Percentiles rank a stretch among this genome's conserved stretches.
Conservation (phyloP, 2,888 invertebrate genomes). For the Drosophila kambysellisi region DNA sequence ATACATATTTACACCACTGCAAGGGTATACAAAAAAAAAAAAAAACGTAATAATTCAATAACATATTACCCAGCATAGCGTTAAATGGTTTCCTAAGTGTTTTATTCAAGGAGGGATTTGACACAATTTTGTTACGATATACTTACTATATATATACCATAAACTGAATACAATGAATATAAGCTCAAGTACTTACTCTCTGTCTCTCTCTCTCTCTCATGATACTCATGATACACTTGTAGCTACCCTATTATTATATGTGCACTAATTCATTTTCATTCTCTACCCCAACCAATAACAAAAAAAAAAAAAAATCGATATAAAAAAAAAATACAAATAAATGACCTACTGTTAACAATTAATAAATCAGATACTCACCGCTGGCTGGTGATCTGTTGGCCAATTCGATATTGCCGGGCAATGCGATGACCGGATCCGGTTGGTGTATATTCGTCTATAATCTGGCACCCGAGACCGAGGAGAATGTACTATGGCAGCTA, state of each 20-base stretch:
- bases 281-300: constrained; percentile 5
- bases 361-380: constrained; percentile 88
- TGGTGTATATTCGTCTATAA: constrained; percentile 96
- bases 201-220: constrained; percentile 1
- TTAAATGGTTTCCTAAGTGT: constrained; percentile 49
- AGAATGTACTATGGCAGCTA: constrained; percentile 97
- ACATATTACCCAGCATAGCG: constrained; percentile 30
- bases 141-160: constrained; percentile 33
- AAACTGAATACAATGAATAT: constrained; percentile 30
- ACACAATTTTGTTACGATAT: constrained; percentile 37
- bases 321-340: not conserved
- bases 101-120: constrained; percentile 33
- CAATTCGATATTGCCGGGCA: constrained; percentile 92
- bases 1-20: constrained; percentile 6
- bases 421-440: constrained; percentile 94
- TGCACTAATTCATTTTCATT: constrained; percentile 23
- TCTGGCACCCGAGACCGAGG: constrained; percentile 97
- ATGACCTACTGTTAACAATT: constrained; percentile 2
- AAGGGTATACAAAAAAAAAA: constrained; percentile 15
- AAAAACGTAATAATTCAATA: not conserved
- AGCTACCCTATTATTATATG: not conserved
- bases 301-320: not conserved
- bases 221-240: constrained; percentile 3
- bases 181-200: constrained; percentile 22
- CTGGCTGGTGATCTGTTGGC: constrained; percentile 93